A percentile compares a stretch with the other conserved stretches of the same genome.
Evolutionary conservation across 2,113 vertebrate genomes (phyloP).

Genomic region (Azemiops feae): DNA sequence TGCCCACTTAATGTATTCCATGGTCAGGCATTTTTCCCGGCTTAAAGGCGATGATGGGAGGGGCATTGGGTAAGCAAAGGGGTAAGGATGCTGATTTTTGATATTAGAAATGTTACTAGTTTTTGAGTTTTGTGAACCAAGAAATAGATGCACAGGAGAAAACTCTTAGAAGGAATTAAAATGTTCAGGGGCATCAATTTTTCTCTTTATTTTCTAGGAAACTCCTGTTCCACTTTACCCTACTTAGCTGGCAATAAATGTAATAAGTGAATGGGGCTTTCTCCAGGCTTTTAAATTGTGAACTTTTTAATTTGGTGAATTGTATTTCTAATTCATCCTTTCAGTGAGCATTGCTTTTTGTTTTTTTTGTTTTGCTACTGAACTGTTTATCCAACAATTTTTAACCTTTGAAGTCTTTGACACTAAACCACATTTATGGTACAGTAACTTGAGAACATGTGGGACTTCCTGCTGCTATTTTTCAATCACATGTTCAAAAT

Average conservation of each 20-base stretch:
- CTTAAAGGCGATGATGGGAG: neutral
- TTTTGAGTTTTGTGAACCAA: neutral
- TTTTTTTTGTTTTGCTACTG: neutral
- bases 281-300: neutral
- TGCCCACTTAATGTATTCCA: neutral
- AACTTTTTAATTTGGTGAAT: neutral
- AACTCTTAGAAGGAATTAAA: neutral
- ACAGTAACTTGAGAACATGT: neutral
- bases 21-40: neutral
- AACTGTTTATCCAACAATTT: neutral
- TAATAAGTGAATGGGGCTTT: neutral
- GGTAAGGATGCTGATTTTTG: neutral
- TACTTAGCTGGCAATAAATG: neutral
- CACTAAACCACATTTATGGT: conserved; percentile 21
- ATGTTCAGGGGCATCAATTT: neutral
- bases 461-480: neutral
- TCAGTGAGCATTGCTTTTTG: neutral
- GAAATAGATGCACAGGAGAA: neutral
- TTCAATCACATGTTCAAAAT: neutral
- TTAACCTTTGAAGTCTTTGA: conserved; percentile 19
- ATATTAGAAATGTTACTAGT: no score
- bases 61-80: neutral
- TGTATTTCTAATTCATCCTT: neutral
- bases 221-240: neutral
- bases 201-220: neutral